Conservation (phyloP, 2,113 vertebrate genomes). For the Chloroceryle aenea region DNA sequence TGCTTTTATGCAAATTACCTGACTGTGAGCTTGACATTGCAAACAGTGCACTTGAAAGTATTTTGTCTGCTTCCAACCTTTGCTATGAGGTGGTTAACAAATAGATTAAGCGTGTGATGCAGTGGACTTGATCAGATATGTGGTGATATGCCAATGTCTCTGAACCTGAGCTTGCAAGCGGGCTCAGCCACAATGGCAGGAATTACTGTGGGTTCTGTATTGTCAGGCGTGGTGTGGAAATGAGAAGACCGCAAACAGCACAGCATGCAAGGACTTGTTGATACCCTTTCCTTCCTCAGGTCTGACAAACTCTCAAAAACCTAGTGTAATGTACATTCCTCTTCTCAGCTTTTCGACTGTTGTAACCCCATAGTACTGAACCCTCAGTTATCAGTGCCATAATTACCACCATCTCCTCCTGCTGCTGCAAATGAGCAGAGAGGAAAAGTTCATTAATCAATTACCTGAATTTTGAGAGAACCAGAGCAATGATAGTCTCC, state of each 20-base stretch:
- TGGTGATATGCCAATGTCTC: fast-evolving
- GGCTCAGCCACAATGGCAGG: not conserved
- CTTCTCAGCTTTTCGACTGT: not conserved
- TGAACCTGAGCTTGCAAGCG: not conserved
- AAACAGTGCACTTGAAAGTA: not conserved
- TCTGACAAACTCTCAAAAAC: not conserved
- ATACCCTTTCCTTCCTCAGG: not conserved
- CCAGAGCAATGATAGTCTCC: slow-evolving; percentile 9
- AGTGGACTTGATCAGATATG: not conserved
- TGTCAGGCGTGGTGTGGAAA: not conserved
- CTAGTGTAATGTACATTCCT: not conserved
- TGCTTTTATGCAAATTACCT: not conserved
- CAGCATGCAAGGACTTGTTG: not conserved
- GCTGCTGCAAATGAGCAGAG: slow-evolving; percentile 28
- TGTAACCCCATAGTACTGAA: not conserved
- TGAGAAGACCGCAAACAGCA: not conserved
- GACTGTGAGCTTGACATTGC: not conserved
- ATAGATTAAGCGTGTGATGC: fast-evolving
- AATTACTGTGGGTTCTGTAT: not conserved
- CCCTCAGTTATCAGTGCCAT: not conserved
- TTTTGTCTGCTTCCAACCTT: not conserved
- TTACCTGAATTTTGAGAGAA: slow-evolving; percentile 38
- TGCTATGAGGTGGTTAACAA: not conserved
- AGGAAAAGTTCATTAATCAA: slow-evolving; percentile 42
- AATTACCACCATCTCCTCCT: slow-evolving; percentile 37